Percentiles rank a stretch among this genome's conserved stretches.
Conservation (phyloP, 2,888 invertebrate species). For the Ichneumoninae sp. region DNA sequence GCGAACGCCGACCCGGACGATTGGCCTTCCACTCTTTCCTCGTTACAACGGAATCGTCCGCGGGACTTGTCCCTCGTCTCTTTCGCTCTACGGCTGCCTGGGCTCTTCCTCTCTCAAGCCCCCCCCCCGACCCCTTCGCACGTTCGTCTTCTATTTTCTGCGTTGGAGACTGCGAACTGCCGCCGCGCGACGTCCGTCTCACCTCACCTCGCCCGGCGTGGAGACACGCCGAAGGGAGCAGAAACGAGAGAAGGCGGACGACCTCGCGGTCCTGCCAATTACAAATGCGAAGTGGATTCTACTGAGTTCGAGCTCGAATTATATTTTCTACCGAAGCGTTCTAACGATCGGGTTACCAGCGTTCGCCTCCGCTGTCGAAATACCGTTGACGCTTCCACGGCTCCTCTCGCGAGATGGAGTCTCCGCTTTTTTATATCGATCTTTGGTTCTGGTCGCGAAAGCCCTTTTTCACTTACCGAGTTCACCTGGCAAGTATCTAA, state of each 20-base stretch:
- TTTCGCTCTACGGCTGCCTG: neutral
- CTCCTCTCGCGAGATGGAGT: neutral
- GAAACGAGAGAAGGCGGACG: conserved; percentile 45
- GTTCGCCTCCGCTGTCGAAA: conserved; percentile 34
- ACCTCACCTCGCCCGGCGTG: conserved; percentile 18
- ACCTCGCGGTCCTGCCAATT: conserved; percentile 62
- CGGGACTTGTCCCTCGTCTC: conserved; percentile 45
- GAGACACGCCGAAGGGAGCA: neutral
- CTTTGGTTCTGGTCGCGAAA: neutral
- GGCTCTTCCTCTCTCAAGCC: neutral
- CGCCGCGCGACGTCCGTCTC: neutral
- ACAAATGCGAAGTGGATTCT: conserved; percentile 61
- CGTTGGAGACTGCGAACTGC: conserved; percentile 41
- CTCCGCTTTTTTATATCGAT: neutral
- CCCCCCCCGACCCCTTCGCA: conserved; percentile 12
- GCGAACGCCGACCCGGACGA: conserved; percentile 67
- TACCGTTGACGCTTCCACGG: neutral
- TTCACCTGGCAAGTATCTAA: neutral
- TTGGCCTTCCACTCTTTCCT: conserved; percentile 78
- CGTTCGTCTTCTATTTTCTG: conserved; percentile 58
- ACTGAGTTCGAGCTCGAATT: conserved; percentile 55
- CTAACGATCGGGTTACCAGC: conserved; percentile 54
- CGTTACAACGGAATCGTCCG: conserved; percentile 78
- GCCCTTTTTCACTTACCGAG: neutral
- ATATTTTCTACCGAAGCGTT: conserved; percentile 61